Evolutionary conservation across 2,888 invertebrate genomes (phyloP), one percentile per base, ranked within the genome.

Genomic region (Caenorhabditis sulstoni): DNA sequence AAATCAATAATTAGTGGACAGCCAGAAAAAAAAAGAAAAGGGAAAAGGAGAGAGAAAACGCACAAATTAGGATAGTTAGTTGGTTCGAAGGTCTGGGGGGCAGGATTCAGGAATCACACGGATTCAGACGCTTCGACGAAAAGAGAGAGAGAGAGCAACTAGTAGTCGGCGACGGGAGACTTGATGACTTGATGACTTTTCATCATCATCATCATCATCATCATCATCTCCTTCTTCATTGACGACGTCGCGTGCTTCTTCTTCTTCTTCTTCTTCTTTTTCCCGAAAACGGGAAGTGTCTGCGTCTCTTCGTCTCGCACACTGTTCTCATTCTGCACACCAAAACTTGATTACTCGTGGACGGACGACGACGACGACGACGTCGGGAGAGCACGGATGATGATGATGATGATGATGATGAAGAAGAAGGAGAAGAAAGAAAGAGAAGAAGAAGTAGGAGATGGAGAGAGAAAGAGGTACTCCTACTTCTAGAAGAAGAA

Each of bases 281-380:
- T 12, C 29, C 61, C 41, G 64, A 73, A 73, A 73, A 50, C 64
- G 73, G 58, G 50, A 64, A 73, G 41, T 50, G 49, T 29, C 64
- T 73, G 52, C n/a, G 58, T 58, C 64, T 73, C 73, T 73, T 73
- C 73, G 57, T 64, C 73, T 64, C 64, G 49, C 50, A 58, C 22
- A 45, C 58, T 73, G 35, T 64, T 73, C 37, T 22, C 37, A 47
- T 22, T 55, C 23, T 73, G 73, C 73, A 73, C 73, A 73, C 64
- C 74, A 74, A 74, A 66, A 74, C 66, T 65, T 74, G 66, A 66
- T 65, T 66, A 74, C 65, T 74, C 66, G 66, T 61, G 61, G 74
- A 74, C 66, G 61, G 74, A 74, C 66, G 73, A 65, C 61, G 61
- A 12, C 59, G 59, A 44, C 64, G 65, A 29, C 29, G 29, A 5